Base-by-base conservation (phyloP, 1,140 invertebrate genomes). In the Anastrepha obliqua region DNA sequence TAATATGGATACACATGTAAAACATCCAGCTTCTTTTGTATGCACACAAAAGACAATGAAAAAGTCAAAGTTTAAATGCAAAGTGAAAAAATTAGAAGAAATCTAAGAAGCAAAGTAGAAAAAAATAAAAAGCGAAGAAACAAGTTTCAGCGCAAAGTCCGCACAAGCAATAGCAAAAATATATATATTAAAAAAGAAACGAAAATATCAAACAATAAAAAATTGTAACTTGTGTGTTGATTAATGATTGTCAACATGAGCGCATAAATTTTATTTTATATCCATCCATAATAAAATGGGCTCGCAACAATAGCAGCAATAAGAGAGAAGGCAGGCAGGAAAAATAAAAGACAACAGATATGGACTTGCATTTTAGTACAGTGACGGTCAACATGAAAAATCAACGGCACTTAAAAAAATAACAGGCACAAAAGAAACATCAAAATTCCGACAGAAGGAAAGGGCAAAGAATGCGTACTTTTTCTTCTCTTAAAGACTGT, bases 171-270 rank as follows among this genome's bases (percentile, higher is more conserved):
- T 29, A 62, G 17, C 9, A 62, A 62, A 62, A 6, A 62, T 13
- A 15, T 17, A 42, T 11, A n/a, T n/a, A n/a, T n/a, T n/a, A 13
- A 20, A 81, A 51, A 29, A 8, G 5, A 58, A 81, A 39, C 17
- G 55, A 55, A 17, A 81, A 55, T 51, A 55, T 42, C 2, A 9
- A 58, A 7, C 74, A 15, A 81, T 81, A 81, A 81, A 81, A 81
- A 55, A 81, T 81, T 81, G 74, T 51, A 55, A 81, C 74, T 81
- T 55, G 74, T 81, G 74, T 81, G 74, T 55, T 81, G 74, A 81
- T 81, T 81, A 81, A 81, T 81, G 74, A 81, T 81, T 81, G 74
- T 81, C 74, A 81, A 81, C 74, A 81, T 81, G 74, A 81, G 47
- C 47, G 74, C 74, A 81, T 81, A 81, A 81, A 81, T 81, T 81